phyloP scores from a whole-genome alignment of 2,113 vertebrate genomes.

The Ammodytes dubius region DNA sequence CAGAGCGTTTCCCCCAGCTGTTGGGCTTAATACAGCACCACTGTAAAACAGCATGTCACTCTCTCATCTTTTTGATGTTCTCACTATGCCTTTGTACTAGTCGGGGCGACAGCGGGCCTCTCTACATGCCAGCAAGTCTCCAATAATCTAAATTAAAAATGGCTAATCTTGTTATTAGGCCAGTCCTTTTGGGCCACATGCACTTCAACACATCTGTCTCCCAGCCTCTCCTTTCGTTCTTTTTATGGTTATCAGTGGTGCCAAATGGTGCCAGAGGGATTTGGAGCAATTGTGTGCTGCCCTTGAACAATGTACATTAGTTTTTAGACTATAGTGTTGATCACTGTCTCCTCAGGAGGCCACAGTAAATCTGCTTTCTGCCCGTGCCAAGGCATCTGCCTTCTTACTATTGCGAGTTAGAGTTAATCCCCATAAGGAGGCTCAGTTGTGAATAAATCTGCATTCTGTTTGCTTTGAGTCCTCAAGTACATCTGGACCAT shows the following conservation, averaged over 20 bases:
- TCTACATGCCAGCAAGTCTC: constrained; percentile 64
- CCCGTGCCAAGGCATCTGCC: constrained; percentile 51
- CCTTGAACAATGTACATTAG: constrained; percentile 56
- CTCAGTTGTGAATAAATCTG: constrained; percentile 43
- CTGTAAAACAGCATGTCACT: constrained; percentile 64
- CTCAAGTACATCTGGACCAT: constrained; percentile 52
- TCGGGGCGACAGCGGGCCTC: constrained; percentile 50
- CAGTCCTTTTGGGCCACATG: constrained; percentile 64
- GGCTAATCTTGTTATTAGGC: constrained; percentile 82
- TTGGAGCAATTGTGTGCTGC: constrained; percentile 38
- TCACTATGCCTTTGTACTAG: constrained; percentile 71
- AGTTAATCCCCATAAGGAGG: constrained; percentile 54
- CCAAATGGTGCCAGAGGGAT: constrained; percentile 51
- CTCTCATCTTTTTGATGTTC: constrained; percentile 73
- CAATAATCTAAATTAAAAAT: constrained; percentile 83
- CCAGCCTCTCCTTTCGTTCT: constrained; percentile 36
- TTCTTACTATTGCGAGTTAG: constrained; percentile 43
- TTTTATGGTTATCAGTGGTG: constrained; percentile 43
- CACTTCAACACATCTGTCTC: constrained; percentile 60
- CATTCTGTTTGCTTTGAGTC: constrained; percentile 43
- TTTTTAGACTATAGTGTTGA: constrained; percentile 46
- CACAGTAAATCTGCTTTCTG: constrained; percentile 50
- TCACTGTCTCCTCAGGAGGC: constrained; percentile 51
- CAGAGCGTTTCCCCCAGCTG: constrained; percentile 62
- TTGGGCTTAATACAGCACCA: constrained; percentile 65